phyloP scores from a whole-genome alignment of 2,797 vertebrate genomes.

The Crocodylus rhombifer region DNA sequence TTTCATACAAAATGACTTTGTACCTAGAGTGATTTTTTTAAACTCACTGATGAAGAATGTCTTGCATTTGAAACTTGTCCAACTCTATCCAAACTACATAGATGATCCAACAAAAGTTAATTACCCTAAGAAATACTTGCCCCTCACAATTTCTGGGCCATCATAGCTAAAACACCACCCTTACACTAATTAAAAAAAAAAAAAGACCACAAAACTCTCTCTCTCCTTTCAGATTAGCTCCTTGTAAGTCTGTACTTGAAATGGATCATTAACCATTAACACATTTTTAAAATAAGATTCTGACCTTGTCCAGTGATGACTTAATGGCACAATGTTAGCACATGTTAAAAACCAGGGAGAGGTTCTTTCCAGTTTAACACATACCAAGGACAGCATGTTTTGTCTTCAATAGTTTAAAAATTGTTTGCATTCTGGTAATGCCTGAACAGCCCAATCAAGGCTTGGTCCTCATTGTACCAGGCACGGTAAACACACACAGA shows the following conservation, averaged over 20 bases:
- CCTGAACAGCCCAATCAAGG: neutral
- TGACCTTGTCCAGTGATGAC: neutral
- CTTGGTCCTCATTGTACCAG: neutral
- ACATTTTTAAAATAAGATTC: neutral
- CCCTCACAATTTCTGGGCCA: no score
- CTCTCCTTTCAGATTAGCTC: no score
- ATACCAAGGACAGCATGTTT: rapidly evolving
- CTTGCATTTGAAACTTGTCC: no score
- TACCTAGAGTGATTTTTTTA: neutral
- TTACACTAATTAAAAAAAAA: no score
- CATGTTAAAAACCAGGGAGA: neutral
- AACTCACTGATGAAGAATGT: neutral
- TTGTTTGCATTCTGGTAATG: rapidly evolving
- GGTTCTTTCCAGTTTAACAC: neutral
- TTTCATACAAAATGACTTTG: neutral
- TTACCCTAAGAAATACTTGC: no score
- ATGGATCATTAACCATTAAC: no score
- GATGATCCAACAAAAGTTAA: no score
- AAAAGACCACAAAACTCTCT: no score
- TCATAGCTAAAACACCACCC: no score
- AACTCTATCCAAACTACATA: no score
- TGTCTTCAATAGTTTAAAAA: neutral
- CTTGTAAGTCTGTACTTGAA: no score
- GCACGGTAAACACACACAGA: rapidly evolving
- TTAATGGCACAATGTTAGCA: neutral